Base-by-base conservation (phyloP, 2,888 invertebrate genomes). In the Platynereis dumerilii region DNA sequence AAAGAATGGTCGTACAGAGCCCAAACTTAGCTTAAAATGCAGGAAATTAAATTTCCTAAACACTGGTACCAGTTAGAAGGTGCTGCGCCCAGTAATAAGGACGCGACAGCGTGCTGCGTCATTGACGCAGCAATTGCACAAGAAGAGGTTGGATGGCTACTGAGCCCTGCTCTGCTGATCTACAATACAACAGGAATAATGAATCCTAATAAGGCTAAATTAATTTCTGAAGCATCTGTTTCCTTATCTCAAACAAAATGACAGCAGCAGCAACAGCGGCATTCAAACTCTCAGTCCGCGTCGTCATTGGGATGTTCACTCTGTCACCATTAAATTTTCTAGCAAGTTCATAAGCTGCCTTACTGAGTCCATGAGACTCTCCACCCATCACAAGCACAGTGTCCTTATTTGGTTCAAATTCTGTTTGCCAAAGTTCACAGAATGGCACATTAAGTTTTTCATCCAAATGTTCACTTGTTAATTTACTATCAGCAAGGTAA, bases 281-380 rank as follows among this genome's bases (percentile, higher is more conserved):
- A 83, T 96, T 96, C 60, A 96, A 86, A 82, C 95, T 95, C 57
- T 96, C 92, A 0, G 94, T 87, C 5, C 89, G 88, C 77, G 88
- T 88, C 65, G 87, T 88, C 75, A 96, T 84, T 0, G 96, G 95
- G 71, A 96, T 90, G 81, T 91, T 89, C 34, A 96, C 79, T 72
- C 91, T 87, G 29, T 88, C 80, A 12, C 91, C 91, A 62, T 87
- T 86, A 66, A 83, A 85, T 39, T 84, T 80, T 34, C 85, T 80
- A n/a, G 89, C 88, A 68, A 92, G 86, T 72, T 89, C 77, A 22
- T 78, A 90, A 3, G 92, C 90, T 28, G 90, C 88, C 24, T 86
- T 80, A 85, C 92, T 92, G n/a, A 96, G 86, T 0, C 96, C 94
- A 81, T 91, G 89, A 7, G 93, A 93, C 85, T 96, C 96, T 10